Conservation (phyloP, 2,113 vertebrate species). For the Megaleporinus macrocephalus region DNA sequence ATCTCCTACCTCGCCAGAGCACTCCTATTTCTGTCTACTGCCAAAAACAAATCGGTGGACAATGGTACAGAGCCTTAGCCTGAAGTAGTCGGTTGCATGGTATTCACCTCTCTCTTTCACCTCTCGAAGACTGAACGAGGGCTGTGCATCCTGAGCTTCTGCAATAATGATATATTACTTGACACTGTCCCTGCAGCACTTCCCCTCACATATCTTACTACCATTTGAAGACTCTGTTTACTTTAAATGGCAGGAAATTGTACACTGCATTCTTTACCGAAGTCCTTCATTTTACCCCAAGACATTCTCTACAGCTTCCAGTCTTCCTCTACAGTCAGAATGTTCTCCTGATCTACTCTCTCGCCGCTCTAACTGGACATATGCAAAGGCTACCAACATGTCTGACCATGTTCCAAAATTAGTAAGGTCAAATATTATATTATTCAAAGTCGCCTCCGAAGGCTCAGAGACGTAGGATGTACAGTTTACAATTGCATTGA, state of each 20-base stretch:
- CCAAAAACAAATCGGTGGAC: conserved; percentile 9
- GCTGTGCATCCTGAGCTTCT: conserved; percentile 43
- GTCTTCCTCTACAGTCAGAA: background rate
- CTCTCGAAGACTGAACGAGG: conserved; percentile 48
- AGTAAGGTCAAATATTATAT: background rate
- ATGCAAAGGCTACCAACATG: conserved; percentile 9
- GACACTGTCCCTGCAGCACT: conserved; percentile 23
- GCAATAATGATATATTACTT: conserved; percentile 19
- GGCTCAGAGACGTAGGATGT: conserved; percentile 3
- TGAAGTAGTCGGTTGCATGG: conserved; percentile 27
- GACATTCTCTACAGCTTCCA: background rate
- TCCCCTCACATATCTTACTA: conserved; percentile 25
- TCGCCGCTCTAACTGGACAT: background rate
- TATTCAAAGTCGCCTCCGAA: background rate
- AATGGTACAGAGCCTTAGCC: conserved; percentile 15
- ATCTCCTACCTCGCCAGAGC: background rate
- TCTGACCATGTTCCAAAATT: conserved; percentile 22
- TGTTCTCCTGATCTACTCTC: conserved; percentile 25
- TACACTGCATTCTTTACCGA: conserved; percentile 14
- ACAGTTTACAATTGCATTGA: conserved; percentile 15
- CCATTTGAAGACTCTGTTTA: background rate
- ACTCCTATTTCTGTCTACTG: background rate
- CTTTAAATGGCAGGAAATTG: conserved; percentile 22
- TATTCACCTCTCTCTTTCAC: conserved; percentile 13
- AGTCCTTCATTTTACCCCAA: conserved; percentile 18